Evolutionary conservation across 2,113 vertebrate species (phyloP).

Genomic region (Phaethornis superciliosus): DNA sequence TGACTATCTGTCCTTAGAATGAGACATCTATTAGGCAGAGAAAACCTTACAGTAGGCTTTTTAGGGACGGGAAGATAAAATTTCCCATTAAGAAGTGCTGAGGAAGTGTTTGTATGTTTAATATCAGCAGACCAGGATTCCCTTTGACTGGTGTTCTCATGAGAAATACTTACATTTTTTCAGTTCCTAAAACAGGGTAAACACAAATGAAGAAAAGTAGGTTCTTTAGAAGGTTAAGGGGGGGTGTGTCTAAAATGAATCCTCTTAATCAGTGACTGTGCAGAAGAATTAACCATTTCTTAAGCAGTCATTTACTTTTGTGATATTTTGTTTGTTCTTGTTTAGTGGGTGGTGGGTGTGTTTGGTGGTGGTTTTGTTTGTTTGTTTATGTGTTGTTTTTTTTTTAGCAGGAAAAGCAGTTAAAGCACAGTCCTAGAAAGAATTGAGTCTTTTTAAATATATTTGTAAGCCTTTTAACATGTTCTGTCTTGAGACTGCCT

Average conservation of each 20-base stretch:
- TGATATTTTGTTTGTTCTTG: neutral
- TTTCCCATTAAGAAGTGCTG: neutral
- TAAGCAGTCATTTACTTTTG: neutral
- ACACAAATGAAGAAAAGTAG: neutral
- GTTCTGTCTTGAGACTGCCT: neutral
- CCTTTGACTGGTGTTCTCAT: neutral
- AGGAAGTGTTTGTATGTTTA: neutral
- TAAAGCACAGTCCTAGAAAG: neutral
- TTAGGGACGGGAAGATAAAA: neutral
- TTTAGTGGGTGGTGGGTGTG: no score
- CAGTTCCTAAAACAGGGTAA: neutral
- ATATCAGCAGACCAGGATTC: neutral
- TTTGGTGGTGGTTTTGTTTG: no score
- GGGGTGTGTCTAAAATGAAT: neutral
- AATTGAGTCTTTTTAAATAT: neutral
- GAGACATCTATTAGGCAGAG: fast-evolving
- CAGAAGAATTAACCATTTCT: neutral
- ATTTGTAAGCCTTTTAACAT: neutral
- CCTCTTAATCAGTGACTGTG: neutral
- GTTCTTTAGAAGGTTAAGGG: neutral
- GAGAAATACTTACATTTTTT: neutral
- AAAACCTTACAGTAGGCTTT: neutral
- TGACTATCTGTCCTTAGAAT: neutral
- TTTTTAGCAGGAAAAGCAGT: neutral
- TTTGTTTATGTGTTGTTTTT: no score